phyloP scores from a whole-genome alignment of 2,888 invertebrate genomes.

The Agrochola macilenta region DNA sequence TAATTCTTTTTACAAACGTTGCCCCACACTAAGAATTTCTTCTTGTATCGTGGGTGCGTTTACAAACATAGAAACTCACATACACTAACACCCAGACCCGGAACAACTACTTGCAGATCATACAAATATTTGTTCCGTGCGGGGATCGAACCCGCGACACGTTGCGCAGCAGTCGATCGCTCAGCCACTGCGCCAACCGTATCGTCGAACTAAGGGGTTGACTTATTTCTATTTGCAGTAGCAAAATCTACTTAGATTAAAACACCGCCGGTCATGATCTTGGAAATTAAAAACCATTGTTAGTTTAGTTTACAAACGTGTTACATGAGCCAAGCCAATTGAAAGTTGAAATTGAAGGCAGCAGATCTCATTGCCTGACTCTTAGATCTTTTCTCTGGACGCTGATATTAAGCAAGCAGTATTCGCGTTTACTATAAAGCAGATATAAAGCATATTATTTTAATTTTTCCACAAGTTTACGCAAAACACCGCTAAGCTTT shows the following conservation, averaged over 20 bases:
- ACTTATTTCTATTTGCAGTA: background rate
- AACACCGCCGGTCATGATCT: background rate
- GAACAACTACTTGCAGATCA: too few relatives aligned
- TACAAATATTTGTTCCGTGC: too few relatives aligned
- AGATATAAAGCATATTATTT: background rate
- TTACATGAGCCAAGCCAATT: background rate
- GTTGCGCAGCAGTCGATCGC: too few relatives aligned
- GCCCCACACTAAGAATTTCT: too few relatives aligned
- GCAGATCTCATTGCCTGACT: background rate
- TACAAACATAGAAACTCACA: too few relatives aligned
- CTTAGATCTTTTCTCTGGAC: background rate
- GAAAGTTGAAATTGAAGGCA: too few relatives aligned
- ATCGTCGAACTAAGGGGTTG: background rate
- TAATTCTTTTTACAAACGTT: too few relatives aligned
- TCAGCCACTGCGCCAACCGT: too few relatives aligned
- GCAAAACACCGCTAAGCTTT: slow-evolving; percentile 16
- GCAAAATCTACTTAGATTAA: background rate
- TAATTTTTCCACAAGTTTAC: background rate
- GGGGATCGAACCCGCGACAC: too few relatives aligned
- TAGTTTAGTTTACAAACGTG: background rate
- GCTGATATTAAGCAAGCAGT: background rate
- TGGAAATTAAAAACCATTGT: background rate
- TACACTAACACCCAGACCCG: too few relatives aligned
- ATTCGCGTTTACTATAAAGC: background rate
- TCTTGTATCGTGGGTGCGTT: too few relatives aligned